A percentile compares a stretch with the other conserved stretches of the same genome.
These are phyloP conservation scores for Syngnathoides biaculeatus DNA, from an alignment of 2,113 vertebrate genomes.

Conservation along the genomic window DNA sequence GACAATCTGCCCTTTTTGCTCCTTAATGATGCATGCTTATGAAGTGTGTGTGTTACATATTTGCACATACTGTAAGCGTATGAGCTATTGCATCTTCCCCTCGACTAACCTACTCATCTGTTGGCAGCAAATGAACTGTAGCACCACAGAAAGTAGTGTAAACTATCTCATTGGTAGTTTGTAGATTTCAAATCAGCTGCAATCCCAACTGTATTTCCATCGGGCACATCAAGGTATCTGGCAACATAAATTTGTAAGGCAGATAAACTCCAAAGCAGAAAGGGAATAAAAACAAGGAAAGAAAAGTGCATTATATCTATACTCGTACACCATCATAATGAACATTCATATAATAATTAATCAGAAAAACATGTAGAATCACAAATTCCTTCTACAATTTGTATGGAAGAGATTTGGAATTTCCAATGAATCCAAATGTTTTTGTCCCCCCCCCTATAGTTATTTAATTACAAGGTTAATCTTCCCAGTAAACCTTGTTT, in stretches of 20 bases:
- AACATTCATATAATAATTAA: background rate
- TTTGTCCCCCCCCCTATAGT: background rate
- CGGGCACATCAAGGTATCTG: background rate
- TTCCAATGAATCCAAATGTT: background rate
- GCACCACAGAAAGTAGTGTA: constrained; percentile 50
- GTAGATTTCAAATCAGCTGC: background rate
- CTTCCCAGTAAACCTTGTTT: no score
- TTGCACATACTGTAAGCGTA: constrained; percentile 49
- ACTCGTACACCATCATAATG: background rate
- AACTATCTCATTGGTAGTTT: constrained; percentile 8
- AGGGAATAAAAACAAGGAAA: background rate
- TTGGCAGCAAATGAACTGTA: constrained; percentile 35
- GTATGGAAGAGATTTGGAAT: background rate
- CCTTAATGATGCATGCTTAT: constrained; percentile 39
- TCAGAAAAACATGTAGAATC: background rate
- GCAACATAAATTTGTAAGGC: background rate
- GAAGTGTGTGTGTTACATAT: constrained; percentile 44
- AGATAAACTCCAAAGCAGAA: background rate
- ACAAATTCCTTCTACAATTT: background rate
- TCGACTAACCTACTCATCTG: background rate
- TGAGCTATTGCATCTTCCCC: constrained; percentile 29
- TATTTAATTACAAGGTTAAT: background rate
- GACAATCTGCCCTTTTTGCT: constrained; percentile 68
- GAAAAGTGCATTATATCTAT: background rate
- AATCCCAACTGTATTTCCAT: background rate